phyloP scores from a whole-genome alignment of 2,113 vertebrate genomes.

The Melanotaenia duboulayi region DNA sequence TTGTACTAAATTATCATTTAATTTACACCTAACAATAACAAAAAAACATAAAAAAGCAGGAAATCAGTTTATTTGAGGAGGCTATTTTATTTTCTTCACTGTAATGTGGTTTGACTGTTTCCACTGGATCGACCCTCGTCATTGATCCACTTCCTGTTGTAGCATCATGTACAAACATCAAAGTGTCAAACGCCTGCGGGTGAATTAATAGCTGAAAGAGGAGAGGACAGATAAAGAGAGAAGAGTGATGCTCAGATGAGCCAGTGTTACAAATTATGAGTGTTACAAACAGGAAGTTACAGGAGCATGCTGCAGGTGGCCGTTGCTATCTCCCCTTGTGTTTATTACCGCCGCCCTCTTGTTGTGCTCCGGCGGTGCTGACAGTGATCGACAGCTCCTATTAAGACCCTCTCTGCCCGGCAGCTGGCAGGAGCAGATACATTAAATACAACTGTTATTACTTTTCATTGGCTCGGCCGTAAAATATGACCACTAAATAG shows the following conservation, averaged over 20 bases:
- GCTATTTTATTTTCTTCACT: too few species aligned
- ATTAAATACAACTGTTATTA: conserved; percentile 98
- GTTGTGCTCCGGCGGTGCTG: conserved; percentile 89
- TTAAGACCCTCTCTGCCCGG: conserved; percentile 90
- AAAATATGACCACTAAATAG: conserved; percentile 97
- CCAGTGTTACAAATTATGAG: conserved; percentile 79
- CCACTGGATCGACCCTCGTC: background rate
- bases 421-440: conserved; percentile 98
- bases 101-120: background rate
- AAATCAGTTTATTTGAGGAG: too few species aligned
- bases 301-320: conserved; percentile 73
- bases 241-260: conserved; percentile 70
- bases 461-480: conserved; percentile 94
- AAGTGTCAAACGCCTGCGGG: background rate
- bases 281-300: conserved; percentile 89
- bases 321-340: conserved; percentile 90
- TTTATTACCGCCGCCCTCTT: conserved; percentile 94
- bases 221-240: conserved; percentile 21
- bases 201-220: conserved; percentile 8
- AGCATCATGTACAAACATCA: background rate
- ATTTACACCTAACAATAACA: too few species aligned
- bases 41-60: too few species aligned
- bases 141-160: background rate
- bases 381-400: conserved; percentile 99
- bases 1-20: too few species aligned